Percentiles rank a stretch among this genome's conserved stretches.
Evolutionary conservation across 2,888 invertebrate genomes (phyloP).

Genomic region (Nemoura dubitans): DNA sequence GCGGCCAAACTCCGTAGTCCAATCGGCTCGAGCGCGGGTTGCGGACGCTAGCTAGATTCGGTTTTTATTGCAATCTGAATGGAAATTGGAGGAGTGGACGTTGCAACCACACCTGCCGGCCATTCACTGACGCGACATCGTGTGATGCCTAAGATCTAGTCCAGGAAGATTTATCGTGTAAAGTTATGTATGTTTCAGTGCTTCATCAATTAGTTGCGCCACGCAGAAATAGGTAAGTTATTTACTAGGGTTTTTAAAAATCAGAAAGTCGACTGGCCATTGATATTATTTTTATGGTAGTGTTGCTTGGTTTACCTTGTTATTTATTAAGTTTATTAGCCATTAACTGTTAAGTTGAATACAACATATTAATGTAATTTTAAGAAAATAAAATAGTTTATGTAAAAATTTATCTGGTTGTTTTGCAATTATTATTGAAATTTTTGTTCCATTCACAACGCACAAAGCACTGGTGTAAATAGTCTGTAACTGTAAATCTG

Average conservation of each 20-base stretch:
- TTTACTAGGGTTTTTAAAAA: neutral
- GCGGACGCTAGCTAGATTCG: neutral
- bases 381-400: no score
- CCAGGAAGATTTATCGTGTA: neutral
- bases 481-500: no score
- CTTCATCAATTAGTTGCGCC: neutral
- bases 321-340: neutral
- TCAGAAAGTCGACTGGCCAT: neutral
- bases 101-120: neutral
- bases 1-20: neutral
- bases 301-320: neutral
- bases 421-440: no score
- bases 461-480: no score
- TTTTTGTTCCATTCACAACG: no score
- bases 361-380: no score
- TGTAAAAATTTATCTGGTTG: neutral
- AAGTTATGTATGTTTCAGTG: neutral
- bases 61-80: neutral
- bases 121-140: neutral
- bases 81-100: neutral
- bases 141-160: neutral
- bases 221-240: neutral
- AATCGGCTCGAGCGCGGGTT: neutral
- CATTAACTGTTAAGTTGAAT: neutral
- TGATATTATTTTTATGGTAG: slow-evolving; percentile 3